phyloP scores from a whole-genome alignment of 1,140 invertebrate genomes.

The Panagrolaimus sp. region DNA sequence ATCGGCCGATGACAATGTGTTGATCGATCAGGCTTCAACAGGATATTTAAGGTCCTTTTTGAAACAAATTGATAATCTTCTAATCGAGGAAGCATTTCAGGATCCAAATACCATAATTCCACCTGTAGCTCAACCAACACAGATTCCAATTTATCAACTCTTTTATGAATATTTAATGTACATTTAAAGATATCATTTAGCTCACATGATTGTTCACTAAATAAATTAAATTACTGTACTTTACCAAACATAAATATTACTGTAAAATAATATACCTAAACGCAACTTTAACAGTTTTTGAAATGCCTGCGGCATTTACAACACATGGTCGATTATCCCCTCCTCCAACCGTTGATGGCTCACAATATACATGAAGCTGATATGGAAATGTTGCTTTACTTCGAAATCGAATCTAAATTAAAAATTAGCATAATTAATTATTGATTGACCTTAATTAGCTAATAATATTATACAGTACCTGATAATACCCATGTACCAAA shows the following conservation, averaged over 20 bases:
- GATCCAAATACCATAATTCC: constrained; percentile 33
- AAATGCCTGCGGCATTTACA: constrained; percentile 10
- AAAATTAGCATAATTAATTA: background rate
- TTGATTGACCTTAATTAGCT: background rate
- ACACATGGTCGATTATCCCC: constrained; percentile 17
- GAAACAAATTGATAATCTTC: constrained; percentile 29
- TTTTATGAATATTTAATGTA: constrained; percentile 25
- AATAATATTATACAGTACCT: constrained; percentile 9
- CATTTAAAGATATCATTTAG: constrained; percentile 23
- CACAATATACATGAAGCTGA: constrained; percentile 12
- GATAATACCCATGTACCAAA: constrained; percentile 28
- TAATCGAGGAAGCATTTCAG: constrained; percentile 17
- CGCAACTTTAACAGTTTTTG: constrained; percentile 15
- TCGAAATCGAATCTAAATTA: constrained; percentile 22
- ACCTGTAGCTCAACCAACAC: constrained; percentile 22
- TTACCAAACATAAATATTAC: constrained; percentile 8
- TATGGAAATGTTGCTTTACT: constrained; percentile 20
- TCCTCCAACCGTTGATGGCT: constrained; percentile 2
- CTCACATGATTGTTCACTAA: constrained; percentile 26
- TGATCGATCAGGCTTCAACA: constrained; percentile 22
- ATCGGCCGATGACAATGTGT: constrained; percentile 26
- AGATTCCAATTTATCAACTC: constrained; percentile 24
- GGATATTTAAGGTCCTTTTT: constrained; percentile 23
- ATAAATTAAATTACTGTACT: constrained; percentile 13
- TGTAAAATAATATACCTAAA: no score